phyloP scores from a whole-genome alignment of 2,888 invertebrate genomes.

The Lepidocyrtoides sp. region DNA sequence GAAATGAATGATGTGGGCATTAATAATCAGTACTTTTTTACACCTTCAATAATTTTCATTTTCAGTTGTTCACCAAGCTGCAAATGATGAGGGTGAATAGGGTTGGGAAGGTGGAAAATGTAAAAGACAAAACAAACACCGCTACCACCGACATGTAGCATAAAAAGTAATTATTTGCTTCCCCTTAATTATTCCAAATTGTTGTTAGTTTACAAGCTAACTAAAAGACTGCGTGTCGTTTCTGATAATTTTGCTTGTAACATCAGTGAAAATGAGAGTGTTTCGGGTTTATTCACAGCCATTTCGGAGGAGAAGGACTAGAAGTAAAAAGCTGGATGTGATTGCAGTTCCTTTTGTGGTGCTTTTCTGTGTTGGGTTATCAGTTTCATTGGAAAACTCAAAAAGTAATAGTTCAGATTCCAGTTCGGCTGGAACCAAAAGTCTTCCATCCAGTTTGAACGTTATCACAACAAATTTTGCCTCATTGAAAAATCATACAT shows the following conservation, averaged over 20 bases:
- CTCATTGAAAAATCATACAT: slow-evolving; percentile 55
- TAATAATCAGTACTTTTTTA: slow-evolving; percentile 44
- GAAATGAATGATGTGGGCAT: slow-evolving; percentile 11
- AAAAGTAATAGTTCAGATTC: background rate
- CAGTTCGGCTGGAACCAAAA: background rate
- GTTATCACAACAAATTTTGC: slow-evolving; percentile 68
- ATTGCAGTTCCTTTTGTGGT: slow-evolving; percentile 21
- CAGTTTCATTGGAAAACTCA: background rate
- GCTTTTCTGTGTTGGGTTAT: background rate
- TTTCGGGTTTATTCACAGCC: slow-evolving; percentile 34
- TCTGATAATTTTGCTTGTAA: too few relatives aligned
- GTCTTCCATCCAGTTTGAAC: background rate
- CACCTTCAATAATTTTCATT: slow-evolving; percentile 41
- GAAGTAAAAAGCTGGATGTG: slow-evolving; percentile 8
- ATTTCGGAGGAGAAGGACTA: slow-evolving; percentile 35
- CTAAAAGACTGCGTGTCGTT: background rate
- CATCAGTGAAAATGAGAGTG: slow-evolving; percentile 1
- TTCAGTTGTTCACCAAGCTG: slow-evolving; percentile 65
- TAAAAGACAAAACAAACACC: background rate
- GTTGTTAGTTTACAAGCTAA: background rate
- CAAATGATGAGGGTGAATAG: slow-evolving; percentile 50
- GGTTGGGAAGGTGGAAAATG: slow-evolving; percentile 4
- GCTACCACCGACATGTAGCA: slow-evolving; percentile 38
- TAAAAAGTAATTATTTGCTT: slow-evolving; percentile 4
- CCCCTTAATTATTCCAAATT: background rate